A percentile compares a stretch with the other conserved stretches of the same genome.
Evolutionary conservation across 1,140 invertebrate species (phyloP).

Genomic region (Dolichoris vasculosae): DNA sequence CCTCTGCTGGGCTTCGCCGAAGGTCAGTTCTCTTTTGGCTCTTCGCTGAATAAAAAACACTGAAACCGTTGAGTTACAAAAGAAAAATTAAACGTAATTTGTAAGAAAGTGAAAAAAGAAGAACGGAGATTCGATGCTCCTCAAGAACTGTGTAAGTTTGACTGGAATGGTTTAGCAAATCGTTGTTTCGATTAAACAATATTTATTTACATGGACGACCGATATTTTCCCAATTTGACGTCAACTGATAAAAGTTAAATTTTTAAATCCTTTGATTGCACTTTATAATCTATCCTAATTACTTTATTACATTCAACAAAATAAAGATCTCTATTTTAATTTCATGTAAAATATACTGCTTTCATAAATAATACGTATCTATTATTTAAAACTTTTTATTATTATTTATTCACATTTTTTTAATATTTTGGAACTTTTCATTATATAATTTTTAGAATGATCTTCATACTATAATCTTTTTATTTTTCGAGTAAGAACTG

Average conservation of each 20-base stretch:
- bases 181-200: background rate
- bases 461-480: no score
- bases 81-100: constrained; percentile 66
- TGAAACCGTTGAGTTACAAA: constrained; percentile 73
- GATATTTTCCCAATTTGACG: background rate
- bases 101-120: constrained; percentile 24
- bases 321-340: no score
- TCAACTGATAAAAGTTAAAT: background rate
- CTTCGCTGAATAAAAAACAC: constrained; percentile 69
- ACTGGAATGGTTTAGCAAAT: background rate
- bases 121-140: background rate
- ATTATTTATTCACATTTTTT: no score
- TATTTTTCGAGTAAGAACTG: no score
- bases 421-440: no score
- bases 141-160: background rate
- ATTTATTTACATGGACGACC: background rate
- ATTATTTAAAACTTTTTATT: no score
- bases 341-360: no score
- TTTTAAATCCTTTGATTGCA: background rate
- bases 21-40: constrained; percentile 48
- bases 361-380: no score
- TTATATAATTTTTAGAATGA: no score
- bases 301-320: no score
- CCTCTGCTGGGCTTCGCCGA: constrained; percentile 41
- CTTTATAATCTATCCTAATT: background rate